Evolutionary conservation across 1,140 invertebrate genomes (phyloP).

Genomic region (Cherax quadricarinatus): DNA sequence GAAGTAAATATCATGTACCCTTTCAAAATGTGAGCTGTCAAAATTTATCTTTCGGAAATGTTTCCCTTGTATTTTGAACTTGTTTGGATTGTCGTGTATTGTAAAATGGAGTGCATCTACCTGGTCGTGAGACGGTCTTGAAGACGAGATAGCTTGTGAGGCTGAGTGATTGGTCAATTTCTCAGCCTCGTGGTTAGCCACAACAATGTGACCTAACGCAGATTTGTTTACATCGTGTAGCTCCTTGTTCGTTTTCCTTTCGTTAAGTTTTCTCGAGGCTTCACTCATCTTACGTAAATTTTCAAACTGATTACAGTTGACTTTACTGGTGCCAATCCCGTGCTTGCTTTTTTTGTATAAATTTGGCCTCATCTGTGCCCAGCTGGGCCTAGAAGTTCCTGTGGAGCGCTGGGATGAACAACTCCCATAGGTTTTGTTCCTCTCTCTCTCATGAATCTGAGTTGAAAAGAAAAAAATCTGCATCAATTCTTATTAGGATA

Average conservation of each 20-base stretch:
- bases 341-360: not conserved
- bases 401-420: not conserved
- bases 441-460: not conserved
- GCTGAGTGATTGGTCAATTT: not conserved
- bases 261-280: not conserved
- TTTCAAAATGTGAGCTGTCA: not conserved
- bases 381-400: not conserved
- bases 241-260: not conserved
- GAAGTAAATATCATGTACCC: not conserved
- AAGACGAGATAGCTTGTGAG: not conserved
- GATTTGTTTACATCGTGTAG: not conserved
- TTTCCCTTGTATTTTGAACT: not conserved
- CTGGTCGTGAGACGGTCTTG: not conserved
- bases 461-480: not conserved
- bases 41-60: not conserved
- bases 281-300: not conserved
- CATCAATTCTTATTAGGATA: not conserved
- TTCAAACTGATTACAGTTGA: not conserved
- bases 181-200: not conserved
- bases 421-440: not conserved
- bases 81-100: not conserved
- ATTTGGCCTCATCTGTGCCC: not conserved
- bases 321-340: not conserved
- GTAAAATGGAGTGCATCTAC: too few relatives aligned
- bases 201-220: not conserved